Evolutionary conservation across 2,113 vertebrate species (phyloP).

Genomic region (Notothenia rossii): DNA sequence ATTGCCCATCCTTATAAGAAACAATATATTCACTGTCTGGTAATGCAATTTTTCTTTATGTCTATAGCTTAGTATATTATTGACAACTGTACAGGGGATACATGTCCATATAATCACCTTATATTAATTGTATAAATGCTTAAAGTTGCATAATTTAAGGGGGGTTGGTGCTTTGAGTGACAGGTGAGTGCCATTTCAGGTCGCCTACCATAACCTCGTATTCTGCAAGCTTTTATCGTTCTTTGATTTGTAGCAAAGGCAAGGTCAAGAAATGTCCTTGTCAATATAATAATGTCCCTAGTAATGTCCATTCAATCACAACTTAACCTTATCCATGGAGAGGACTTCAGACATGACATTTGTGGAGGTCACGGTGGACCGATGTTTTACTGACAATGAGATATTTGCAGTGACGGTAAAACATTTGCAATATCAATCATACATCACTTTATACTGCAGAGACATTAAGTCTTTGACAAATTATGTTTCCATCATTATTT

Average conservation of each 20-base stretch:
- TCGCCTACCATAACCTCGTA: too few relatives aligned
- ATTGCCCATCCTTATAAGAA: too few relatives aligned
- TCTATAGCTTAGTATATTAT: too few relatives aligned
- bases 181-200: too few relatives aligned
- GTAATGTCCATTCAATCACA: constrained; percentile 18
- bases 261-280: neutral
- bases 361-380: constrained; percentile 27
- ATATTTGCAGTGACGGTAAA: constrained; percentile 34
- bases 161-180: too few relatives aligned
- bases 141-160: too few relatives aligned
- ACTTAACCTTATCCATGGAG: constrained; percentile 6
- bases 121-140: too few relatives aligned
- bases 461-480: constrained; percentile 25
- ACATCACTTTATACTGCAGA: neutral
- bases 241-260: neutral
- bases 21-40: too few relatives aligned
- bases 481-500: constrained; percentile 12
- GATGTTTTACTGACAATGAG: constrained; percentile 37
- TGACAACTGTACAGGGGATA: too few relatives aligned
- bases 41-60: too few relatives aligned
- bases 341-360: constrained; percentile 30
- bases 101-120: too few relatives aligned
- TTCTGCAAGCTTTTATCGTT: too few relatives aligned
- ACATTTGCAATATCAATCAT: constrained; percentile 24
- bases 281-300: neutral